Conservation (phyloP, 2,113 vertebrate genomes). For the Amphiprion percula region DNA sequence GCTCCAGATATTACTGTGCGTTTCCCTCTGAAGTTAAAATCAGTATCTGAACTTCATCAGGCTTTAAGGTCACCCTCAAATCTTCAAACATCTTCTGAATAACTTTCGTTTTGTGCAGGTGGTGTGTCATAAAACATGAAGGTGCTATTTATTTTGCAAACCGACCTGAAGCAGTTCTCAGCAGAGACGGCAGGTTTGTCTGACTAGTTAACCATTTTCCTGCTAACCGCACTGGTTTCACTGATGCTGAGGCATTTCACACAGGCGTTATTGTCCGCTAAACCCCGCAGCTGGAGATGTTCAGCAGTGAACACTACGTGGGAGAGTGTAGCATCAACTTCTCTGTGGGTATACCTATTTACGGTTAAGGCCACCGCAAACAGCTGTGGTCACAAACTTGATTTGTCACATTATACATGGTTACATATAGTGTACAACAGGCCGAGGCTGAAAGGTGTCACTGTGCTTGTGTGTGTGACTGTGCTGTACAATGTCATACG, state of each 20-base stretch:
- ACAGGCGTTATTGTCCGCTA: not conserved
- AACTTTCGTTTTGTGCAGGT: not conserved
- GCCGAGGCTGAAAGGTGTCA: not conserved
- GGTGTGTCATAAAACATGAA: not conserved
- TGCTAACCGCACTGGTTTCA: constrained; percentile 21
- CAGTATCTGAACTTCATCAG: not conserved
- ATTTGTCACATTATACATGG: not conserved
- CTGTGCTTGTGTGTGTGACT: not conserved
- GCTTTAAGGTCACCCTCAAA: not conserved
- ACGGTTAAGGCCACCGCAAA: constrained; percentile 37
- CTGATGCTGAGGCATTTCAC: not conserved
- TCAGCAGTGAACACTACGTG: not conserved
- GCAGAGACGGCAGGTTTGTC: too few species aligned
- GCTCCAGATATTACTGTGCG: not conserved
- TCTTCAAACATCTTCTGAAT: too few species aligned
- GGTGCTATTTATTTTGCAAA: not conserved
- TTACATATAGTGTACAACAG: rapidly evolving
- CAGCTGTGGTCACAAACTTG: not conserved
- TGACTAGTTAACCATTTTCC: not conserved
- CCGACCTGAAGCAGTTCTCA: not conserved
- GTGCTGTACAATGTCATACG: not conserved
- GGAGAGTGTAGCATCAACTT: not conserved
- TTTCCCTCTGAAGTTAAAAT: constrained; percentile 33
- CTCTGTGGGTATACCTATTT: constrained; percentile 45
- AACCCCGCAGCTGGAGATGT: not conserved